Conservation (phyloP, 2,888 invertebrate genomes). For the Drosophila lutescens region DNA sequence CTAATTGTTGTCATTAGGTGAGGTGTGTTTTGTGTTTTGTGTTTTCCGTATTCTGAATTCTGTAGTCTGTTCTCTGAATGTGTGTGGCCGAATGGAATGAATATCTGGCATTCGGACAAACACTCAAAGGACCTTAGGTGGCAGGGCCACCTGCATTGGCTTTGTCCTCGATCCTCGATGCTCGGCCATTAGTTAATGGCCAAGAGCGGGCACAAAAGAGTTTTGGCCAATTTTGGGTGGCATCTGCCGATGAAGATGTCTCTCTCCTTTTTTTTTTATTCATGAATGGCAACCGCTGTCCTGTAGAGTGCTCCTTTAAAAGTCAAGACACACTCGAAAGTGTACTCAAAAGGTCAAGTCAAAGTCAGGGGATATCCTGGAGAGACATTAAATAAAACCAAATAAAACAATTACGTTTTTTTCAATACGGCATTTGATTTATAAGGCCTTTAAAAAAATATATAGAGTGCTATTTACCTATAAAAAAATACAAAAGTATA, state of each 20-base stretch:
- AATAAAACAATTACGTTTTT: background rate
- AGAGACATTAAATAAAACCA: background rate
- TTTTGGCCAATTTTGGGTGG: constrained; percentile 43
- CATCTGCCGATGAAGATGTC: constrained; percentile 40
- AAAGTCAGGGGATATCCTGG: background rate
- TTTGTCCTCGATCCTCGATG: constrained; percentile 5
- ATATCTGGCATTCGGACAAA: background rate
- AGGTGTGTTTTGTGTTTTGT: constrained; percentile 4
- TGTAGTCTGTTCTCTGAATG: constrained; percentile 34
- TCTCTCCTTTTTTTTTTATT: background rate
- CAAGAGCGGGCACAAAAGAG: constrained; percentile 29
- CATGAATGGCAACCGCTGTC: constrained; percentile 17
- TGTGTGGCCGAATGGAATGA: constrained; percentile 50
- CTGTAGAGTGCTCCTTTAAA: background rate
- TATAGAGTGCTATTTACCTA: too few relatives aligned
- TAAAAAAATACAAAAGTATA: too few relatives aligned
- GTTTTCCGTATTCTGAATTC: background rate
- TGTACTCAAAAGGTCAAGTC: background rate
- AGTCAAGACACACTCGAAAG: constrained; percentile 5
- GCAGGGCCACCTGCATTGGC: constrained; percentile 35
- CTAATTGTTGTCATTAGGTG: constrained; percentile 78
- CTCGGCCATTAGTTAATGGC: constrained; percentile 37
- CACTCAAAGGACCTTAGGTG: constrained; percentile 10
- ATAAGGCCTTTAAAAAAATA: too few relatives aligned
- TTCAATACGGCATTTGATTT: background rate